Evolutionary conservation across 2,113 vertebrate species (phyloP).

Genomic region (Siniperca knerii): DNA sequence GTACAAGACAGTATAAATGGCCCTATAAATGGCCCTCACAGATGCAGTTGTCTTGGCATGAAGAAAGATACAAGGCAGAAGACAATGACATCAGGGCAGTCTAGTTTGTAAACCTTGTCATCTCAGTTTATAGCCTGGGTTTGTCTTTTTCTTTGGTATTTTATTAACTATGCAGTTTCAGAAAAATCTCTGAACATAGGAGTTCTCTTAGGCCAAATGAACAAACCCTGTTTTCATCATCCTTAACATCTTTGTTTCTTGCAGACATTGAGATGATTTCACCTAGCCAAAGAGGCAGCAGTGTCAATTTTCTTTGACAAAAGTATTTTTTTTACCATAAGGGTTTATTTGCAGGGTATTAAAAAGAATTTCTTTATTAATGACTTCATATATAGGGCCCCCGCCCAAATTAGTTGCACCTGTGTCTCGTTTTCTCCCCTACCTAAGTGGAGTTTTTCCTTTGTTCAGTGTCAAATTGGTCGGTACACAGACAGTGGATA

Average conservation of each 20-base stretch:
- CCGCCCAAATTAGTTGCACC: too few relatives aligned
- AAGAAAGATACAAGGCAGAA: not conserved
- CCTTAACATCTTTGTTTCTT: not conserved
- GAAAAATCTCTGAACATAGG: not conserved
- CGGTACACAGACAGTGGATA: too few relatives aligned
- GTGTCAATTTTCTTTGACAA: not conserved
- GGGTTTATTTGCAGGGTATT: too few relatives aligned
- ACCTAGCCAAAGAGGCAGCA: too few relatives aligned
- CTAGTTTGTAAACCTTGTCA: not conserved
- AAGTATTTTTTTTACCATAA: not conserved
- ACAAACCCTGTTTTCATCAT: not conserved
- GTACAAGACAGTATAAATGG: not conserved
- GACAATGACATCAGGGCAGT: slow-evolving; percentile 16
- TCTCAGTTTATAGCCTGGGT: slow-evolving; percentile 11
- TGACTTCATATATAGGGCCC: not conserved
- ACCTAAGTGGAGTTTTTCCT: too few relatives aligned
- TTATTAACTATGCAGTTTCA: not conserved
- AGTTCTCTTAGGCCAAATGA: too few relatives aligned
- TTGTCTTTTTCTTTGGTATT: not conserved
- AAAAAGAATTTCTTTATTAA: not conserved
- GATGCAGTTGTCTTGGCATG: not conserved
- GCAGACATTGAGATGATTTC: not conserved
- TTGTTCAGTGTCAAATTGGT: too few relatives aligned
- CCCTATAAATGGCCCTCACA: slow-evolving; percentile 13
- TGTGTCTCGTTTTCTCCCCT: too few relatives aligned